Evolutionary conservation across 1,140 invertebrate genomes (phyloP).

Genomic region (Argopecten irradians): DNA sequence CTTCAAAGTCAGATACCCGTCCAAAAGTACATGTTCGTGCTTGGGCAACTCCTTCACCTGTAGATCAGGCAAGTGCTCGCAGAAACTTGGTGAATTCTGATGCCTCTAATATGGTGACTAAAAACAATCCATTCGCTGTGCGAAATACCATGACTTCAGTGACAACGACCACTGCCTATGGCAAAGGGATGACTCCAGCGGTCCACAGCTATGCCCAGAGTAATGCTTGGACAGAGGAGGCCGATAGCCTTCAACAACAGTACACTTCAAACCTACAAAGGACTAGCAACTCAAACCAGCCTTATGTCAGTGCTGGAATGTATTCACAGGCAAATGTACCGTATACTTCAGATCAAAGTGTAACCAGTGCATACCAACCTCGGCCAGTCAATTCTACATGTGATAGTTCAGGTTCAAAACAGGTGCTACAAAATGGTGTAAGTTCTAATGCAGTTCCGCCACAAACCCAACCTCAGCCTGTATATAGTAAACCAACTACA

Average conservation of each 20-base stretch:
- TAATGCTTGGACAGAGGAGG: constrained; percentile 39
- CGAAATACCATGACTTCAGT: constrained; percentile 51
- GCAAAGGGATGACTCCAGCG: constrained; percentile 28
- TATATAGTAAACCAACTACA: constrained; percentile 1
- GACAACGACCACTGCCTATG: constrained; percentile 51
- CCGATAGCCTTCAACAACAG: not conserved
- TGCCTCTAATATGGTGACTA: constrained; percentile 48
- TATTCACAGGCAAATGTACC: not conserved
- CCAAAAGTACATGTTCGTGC: constrained; percentile 55
- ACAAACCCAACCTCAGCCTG: not conserved
- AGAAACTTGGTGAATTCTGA: constrained; percentile 30
- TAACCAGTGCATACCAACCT: not conserved
- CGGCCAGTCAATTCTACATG: not conserved
- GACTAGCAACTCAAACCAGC: not conserved
- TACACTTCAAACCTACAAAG: constrained; percentile 24
- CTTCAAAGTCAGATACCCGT: constrained; percentile 28
- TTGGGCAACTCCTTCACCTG: constrained; percentile 55
- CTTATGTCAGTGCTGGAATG: not conserved
- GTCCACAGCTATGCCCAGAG: constrained; percentile 37
- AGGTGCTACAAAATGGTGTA: constrained; percentile 20
- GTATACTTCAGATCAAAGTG: not conserved
- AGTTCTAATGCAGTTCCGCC: not conserved
- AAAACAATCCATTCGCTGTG: constrained; percentile 47
- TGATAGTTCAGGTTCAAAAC: not conserved
- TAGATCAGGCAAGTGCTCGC: constrained; percentile 31